These are phyloP conservation scores for Piaya cayana DNA, from an alignment of 2,113 vertebrate species.

Conservation along the genomic window DNA sequence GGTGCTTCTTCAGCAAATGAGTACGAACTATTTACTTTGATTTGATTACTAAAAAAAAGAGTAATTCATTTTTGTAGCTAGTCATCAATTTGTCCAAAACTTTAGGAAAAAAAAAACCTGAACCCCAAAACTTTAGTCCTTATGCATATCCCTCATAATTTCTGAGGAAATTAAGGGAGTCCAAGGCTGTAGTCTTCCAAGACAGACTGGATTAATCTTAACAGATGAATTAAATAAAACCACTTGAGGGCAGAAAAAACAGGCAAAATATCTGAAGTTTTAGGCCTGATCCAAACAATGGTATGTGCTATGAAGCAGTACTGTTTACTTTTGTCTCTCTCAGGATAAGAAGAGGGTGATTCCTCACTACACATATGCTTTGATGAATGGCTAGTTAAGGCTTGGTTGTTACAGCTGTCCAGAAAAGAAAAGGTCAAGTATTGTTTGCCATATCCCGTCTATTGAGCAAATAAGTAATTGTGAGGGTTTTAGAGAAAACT, in stretches of 20 bases:
- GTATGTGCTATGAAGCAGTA: not conserved
- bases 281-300: rapidly evolving
- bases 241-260: not conserved
- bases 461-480: constrained; percentile 46
- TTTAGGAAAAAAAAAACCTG: not conserved
- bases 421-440: constrained; percentile 2
- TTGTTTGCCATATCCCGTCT: not conserved
- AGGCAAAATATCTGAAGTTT: not conserved
- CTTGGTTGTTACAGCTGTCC: not conserved
- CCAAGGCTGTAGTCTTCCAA: not conserved
- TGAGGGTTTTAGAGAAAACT: constrained; percentile 44
- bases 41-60: no score
- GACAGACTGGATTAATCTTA: not conserved
- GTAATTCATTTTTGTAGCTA: not conserved
- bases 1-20: not conserved
- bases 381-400: not conserved
- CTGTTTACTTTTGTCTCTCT: not conserved
- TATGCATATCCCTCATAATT: not conserved
- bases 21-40: not conserved
- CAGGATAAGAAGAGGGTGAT: not conserved
- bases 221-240: not conserved
- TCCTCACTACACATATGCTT: not conserved
- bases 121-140: not conserved
- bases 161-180: not conserved
- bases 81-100: not conserved